phyloP scores from a whole-genome alignment of 1,140 invertebrate genomes.

The Centruroides sculpturatus region DNA sequence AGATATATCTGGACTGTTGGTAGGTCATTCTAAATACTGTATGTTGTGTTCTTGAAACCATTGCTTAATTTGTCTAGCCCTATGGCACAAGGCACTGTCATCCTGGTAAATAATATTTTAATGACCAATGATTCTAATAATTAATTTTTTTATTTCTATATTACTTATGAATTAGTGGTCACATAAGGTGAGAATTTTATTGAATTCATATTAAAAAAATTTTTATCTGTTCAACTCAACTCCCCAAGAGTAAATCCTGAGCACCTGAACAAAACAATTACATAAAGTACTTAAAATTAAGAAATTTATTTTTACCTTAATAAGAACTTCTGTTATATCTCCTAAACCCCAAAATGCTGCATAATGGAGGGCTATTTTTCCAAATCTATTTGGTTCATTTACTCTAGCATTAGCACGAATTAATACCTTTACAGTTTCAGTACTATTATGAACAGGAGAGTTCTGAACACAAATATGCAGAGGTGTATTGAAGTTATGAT shows the following conservation, averaged over 20 bases:
- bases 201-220: too few relatives aligned
- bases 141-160: too few relatives aligned
- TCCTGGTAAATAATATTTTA: background rate
- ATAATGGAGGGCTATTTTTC: constrained; percentile 15
- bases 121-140: background rate
- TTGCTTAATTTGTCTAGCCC: background rate
- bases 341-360: constrained; percentile 8
- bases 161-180: too few relatives aligned
- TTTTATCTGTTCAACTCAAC: too few relatives aligned
- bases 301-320: background rate
- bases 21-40: too few relatives aligned
- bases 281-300: too few relatives aligned
- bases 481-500: constrained; percentile 12
- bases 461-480: constrained; percentile 12
- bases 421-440: constrained; percentile 2
- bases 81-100: too few relatives aligned
- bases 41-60: too few relatives aligned
- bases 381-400: constrained; percentile 8
- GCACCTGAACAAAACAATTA: too few relatives aligned
- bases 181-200: too few relatives aligned
- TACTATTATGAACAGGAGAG: constrained; percentile 9
- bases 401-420: constrained; percentile 3
- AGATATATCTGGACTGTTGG: too few relatives aligned
- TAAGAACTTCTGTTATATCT: constrained; percentile 8
- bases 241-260: too few relatives aligned